Conservation (phyloP, 2,797 vertebrate genomes). For the Ciconia nigra region DNA sequence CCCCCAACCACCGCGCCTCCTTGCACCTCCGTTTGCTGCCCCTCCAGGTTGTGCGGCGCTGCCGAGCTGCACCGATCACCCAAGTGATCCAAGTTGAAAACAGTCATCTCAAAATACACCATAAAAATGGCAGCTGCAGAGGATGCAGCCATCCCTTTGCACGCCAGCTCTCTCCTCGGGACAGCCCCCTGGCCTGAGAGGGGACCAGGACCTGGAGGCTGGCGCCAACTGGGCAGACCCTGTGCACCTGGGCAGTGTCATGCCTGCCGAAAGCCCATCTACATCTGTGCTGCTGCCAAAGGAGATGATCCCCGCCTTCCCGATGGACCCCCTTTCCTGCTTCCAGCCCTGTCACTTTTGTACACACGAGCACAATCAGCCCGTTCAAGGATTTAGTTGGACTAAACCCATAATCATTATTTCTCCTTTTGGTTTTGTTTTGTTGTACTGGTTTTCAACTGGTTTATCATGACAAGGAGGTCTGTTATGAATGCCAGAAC, state of each 20-base stretch:
- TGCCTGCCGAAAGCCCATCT: background rate
- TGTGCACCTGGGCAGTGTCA: background rate
- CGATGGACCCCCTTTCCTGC: rapidly evolving
- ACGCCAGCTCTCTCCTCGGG: background rate
- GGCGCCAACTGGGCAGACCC: background rate
- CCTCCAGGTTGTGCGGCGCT: background rate
- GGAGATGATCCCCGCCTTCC: background rate
- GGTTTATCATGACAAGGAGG: background rate
- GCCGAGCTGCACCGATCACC: background rate
- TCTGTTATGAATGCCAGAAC: background rate
- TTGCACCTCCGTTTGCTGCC: background rate
- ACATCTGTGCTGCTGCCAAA: background rate
- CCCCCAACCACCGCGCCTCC: background rate
- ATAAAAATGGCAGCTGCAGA: background rate
- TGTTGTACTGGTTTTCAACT: background rate
- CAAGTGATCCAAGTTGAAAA: rapidly evolving
- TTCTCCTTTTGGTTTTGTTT: background rate
- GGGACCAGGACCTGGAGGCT: background rate
- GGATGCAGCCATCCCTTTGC: background rate
- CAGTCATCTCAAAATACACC: background rate
- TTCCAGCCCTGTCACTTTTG: background rate
- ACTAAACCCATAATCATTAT: background rate
- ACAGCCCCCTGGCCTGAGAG: background rate
- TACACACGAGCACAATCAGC: background rate
- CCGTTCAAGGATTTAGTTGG: background rate